These are phyloP conservation scores for Drosophila siamana DNA, from an alignment of 2,888 invertebrate species.

Conservation along the genomic window DNA sequence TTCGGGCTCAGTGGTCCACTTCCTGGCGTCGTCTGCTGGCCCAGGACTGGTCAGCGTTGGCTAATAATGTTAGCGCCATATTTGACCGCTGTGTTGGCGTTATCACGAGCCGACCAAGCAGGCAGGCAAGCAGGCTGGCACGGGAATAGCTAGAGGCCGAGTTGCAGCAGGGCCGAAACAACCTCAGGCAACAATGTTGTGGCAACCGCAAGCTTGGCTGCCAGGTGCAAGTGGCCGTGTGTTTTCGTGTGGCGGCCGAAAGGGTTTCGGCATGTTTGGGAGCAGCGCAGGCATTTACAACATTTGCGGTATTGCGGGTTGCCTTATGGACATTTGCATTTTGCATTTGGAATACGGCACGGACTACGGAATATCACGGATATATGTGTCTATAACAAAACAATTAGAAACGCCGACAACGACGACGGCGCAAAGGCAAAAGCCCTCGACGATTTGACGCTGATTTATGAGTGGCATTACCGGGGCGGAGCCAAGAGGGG, in stretches of 20 bases:
- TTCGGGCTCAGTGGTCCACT: neutral
- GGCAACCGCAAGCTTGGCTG: slow-evolving; percentile 57
- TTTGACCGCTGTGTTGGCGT: slow-evolving; percentile 68
- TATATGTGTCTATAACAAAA: slow-evolving; percentile 81
- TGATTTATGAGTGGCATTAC: slow-evolving; percentile 71
- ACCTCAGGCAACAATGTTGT: slow-evolving; percentile 60
- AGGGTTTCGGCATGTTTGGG: neutral
- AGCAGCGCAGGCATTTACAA: slow-evolving; percentile 57
- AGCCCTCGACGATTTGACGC: slow-evolving; percentile 77
- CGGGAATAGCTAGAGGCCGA: neutral
- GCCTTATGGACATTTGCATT: slow-evolving; percentile 69
- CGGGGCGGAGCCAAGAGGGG: neutral
- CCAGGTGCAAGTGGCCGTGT: slow-evolving; percentile 64
- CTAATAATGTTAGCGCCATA: slow-evolving; percentile 75
- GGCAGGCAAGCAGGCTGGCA: no score
- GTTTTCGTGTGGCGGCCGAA: slow-evolving; percentile 12
- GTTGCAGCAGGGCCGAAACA: slow-evolving; percentile 10
- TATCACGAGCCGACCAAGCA: slow-evolving; percentile 57
- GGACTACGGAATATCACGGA: slow-evolving; percentile 67
- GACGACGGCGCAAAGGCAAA: slow-evolving; percentile 51
- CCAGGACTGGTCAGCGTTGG: slow-evolving; percentile 15
- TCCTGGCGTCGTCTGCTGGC: no score
- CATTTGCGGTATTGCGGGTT: slow-evolving; percentile 66
- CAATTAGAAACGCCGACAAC: slow-evolving; percentile 61
- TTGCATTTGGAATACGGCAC: slow-evolving; percentile 56